A percentile compares a stretch with the other conserved stretches of the same genome.
Conservation (phyloP, 2,113 vertebrate species). For the Sylvia atricapilla region DNA sequence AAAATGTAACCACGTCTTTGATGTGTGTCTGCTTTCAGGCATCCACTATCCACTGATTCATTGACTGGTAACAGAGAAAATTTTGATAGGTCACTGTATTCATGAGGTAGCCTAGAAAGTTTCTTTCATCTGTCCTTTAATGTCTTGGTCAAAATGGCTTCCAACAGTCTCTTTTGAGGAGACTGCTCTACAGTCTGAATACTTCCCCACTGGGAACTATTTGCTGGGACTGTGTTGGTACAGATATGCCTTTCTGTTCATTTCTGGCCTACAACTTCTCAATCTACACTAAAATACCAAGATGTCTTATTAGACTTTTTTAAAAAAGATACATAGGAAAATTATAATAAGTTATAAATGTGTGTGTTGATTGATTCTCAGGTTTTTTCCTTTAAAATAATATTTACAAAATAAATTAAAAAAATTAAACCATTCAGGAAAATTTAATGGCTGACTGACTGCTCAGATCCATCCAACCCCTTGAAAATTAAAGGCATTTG, state of each 20-base stretch:
- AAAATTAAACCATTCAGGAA: neutral
- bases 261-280: neutral
- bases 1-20: neutral
- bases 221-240: neutral
- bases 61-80: neutral
- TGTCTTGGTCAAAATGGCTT: conserved; percentile 6
- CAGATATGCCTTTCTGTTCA: neutral
- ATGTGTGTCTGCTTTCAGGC: neutral
- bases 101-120: neutral
- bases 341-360: neutral
- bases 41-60: conserved; percentile 2
- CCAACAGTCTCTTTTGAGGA: neutral
- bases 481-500: neutral
- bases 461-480: neutral
- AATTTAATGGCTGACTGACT: neutral
- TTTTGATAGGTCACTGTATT: neutral
- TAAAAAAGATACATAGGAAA: neutral
- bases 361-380: neutral
- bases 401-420: neutral
- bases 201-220: neutral
- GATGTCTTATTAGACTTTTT: neutral
- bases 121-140: conserved; percentile 4
- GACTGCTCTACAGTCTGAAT: neutral
- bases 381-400: neutral
- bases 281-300: neutral